Evolutionary conservation across 2,888 invertebrate genomes (phyloP).

Genomic region (Drosophila emarginata): DNA sequence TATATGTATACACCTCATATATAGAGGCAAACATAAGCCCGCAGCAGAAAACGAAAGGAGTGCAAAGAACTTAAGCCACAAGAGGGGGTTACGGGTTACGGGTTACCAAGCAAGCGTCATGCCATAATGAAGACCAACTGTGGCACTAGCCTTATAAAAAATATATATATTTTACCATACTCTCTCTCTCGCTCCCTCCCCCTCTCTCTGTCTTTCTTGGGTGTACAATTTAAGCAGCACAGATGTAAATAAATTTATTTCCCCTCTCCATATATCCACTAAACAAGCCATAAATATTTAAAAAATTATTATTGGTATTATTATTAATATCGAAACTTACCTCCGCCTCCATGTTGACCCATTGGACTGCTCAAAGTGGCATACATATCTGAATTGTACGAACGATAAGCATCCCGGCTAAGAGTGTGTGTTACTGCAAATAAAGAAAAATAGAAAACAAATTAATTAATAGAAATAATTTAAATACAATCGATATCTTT

Average conservation of each 20-base stretch:
- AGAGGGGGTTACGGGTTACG: neutral
- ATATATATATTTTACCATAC: constrained; percentile 23
- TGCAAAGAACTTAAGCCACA: constrained; percentile 47
- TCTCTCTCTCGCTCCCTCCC: no score
- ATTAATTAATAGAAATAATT: neutral
- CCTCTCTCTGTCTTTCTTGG: constrained; percentile 16
- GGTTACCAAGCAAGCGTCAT: neutral
- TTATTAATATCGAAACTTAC: constrained; percentile 51
- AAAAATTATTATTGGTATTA: neutral
- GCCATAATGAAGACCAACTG: constrained; percentile 40
- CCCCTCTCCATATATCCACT: neutral
- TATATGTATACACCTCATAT: neutral
- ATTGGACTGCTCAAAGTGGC: constrained; percentile 36
- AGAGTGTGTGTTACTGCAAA: constrained; percentile 58
- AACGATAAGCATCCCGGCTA: constrained; percentile 50
- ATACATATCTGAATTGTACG: constrained; percentile 52
- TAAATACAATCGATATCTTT: neutral
- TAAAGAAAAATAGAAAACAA: neutral
- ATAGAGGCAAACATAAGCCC: constrained; percentile 18
- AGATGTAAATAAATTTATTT: constrained; percentile 39
- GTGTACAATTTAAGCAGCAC: constrained; percentile 52
- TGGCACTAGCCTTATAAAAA: constrained; percentile 42
- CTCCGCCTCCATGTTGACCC: constrained; percentile 43
- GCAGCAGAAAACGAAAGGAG: constrained; percentile 36
- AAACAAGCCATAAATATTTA: neutral